Evolutionary conservation across 2,888 invertebrate species (phyloP).

Genomic region (Elegia similella): DNA sequence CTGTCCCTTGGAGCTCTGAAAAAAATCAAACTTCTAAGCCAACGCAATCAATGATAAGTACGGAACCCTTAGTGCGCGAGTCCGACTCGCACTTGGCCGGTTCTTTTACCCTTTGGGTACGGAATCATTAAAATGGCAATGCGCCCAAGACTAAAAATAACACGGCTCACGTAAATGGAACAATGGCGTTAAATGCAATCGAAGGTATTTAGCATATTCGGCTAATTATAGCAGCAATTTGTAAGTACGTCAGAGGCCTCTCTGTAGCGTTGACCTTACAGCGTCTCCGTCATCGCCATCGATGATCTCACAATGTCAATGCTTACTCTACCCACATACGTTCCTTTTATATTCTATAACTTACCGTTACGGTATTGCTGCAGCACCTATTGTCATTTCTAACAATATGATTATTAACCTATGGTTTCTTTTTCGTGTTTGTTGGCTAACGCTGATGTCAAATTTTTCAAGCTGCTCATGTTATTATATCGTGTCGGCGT

Average conservation of each 20-base stretch:
- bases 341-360: neutral
- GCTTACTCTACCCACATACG: conserved; percentile 24
- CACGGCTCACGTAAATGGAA: conserved; percentile 6
- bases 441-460: no score
- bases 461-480: no score
- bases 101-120: no score
- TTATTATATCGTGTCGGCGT: no score
- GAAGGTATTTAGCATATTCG: conserved; percentile 11
- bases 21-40: no score
- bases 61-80: no score
- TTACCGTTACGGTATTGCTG: neutral
- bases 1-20: no score
- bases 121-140: conserved; percentile 4
- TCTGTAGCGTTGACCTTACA: conserved; percentile 45
- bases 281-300: conserved; percentile 42
- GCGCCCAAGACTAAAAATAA: conserved; percentile 9
- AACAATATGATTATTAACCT: neutral
- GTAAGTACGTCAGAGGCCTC: conserved; percentile 25
- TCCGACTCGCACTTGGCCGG: no score
- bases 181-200: conserved; percentile 6
- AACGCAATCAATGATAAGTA: no score
- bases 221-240: conserved; percentile 26
- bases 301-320: conserved; percentile 57
- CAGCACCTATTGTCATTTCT: neutral
- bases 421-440: no score